Conservation (phyloP, 2,888 invertebrate genomes). For the Acheta domesticus region DNA sequence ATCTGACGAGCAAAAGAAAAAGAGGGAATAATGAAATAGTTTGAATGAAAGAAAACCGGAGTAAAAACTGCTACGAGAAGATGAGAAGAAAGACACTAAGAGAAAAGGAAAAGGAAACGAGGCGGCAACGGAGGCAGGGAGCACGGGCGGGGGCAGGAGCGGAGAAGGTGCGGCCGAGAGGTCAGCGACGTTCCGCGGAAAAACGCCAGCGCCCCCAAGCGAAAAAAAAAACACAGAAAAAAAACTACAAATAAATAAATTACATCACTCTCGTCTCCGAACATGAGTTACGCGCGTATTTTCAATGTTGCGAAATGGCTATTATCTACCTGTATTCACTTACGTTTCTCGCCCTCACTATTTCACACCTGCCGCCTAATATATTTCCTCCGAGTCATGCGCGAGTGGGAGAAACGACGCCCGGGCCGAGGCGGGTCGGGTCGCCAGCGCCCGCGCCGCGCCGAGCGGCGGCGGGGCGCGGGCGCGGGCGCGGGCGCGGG, state of each 20-base stretch:
- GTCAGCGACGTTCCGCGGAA: neutral
- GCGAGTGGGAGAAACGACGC: neutral
- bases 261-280: neutral
- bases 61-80: too few species aligned
- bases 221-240: neutral
- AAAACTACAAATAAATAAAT: neutral
- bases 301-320: constrained; percentile 18
- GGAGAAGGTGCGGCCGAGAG: neutral
- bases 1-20: too few species aligned
- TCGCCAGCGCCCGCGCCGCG: neutral
- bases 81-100: too few species aligned
- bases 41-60: too few species aligned
- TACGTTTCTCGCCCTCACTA: neutral
- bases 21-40: too few species aligned
- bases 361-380: neutral
- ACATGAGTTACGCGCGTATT: neutral
- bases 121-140: too few species aligned
- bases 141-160: neutral
- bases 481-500: too few species aligned
- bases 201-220: neutral
- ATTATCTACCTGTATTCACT: constrained; percentile 18
- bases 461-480: neutral
- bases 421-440: neutral
- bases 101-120: too few species aligned
- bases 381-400: neutral